These are phyloP conservation scores for Dermatemys mawii DNA, from an alignment of 2,113 vertebrate species.

Conservation along the genomic window DNA sequence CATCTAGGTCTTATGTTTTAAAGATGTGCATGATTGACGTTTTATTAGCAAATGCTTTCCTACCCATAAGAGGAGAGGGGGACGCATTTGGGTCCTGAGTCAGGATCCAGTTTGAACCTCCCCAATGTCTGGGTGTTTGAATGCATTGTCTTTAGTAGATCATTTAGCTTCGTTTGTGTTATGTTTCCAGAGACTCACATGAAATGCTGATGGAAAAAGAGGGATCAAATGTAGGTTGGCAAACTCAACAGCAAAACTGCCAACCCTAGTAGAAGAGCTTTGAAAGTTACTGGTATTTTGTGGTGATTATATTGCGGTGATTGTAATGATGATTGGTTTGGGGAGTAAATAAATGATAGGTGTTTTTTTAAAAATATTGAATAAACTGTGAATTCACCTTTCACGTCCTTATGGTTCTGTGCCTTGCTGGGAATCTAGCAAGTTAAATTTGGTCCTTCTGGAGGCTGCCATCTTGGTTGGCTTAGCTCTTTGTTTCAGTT, in stretches of 20 bases:
- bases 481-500: not conserved
- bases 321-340: not conserved
- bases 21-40: not conserved
- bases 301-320: not conserved
- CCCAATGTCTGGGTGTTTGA: not conserved
- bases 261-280: not conserved
- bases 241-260: not conserved
- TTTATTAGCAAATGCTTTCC: not conserved
- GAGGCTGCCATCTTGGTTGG: not conserved
- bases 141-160: not conserved
- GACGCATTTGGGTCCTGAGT: not conserved
- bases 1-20: conserved; percentile 24
- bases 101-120: not conserved
- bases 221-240: not conserved
- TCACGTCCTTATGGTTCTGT: too few species aligned
- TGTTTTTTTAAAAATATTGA: too few species aligned
- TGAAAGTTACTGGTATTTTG: not conserved
- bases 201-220: not conserved
- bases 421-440: not conserved
- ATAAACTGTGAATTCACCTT: too few species aligned
- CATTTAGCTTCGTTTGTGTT: not conserved
- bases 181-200: not conserved
- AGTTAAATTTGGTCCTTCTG: not conserved
- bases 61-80: not conserved
- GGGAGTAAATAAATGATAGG: not conserved